Evolutionary conservation across 64 coral and sea anemone species (phyloP).

Genomic region (Stichodactyla helianthus): DNA sequence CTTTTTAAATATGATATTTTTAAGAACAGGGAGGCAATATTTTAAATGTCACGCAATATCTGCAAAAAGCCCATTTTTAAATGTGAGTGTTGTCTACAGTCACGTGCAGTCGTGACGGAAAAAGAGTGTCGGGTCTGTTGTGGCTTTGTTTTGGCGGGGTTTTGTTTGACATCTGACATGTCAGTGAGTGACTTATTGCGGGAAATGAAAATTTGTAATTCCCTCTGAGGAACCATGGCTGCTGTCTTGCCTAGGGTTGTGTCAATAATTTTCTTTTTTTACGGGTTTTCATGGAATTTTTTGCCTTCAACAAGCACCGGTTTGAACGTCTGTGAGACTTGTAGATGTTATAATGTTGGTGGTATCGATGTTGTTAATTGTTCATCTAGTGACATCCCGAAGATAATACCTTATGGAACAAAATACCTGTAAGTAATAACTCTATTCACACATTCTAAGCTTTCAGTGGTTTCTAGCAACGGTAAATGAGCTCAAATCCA

Average conservation of each 20-base stretch:
- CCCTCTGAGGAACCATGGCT: neutral
- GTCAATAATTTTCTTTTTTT: neutral
- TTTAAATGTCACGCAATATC: too few species aligned
- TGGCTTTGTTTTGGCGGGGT: conserved; percentile 1
- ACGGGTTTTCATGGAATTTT: neutral
- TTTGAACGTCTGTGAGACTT: neutral
- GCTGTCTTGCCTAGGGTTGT: neutral
- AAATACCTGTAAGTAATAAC: conserved; percentile 4
- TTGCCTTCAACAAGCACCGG: neutral
- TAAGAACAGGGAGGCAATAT: neutral
- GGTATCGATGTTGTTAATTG: neutral
- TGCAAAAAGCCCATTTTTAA: too few species aligned
- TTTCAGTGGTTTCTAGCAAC: neutral
- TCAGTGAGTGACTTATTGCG: conserved; percentile 13
- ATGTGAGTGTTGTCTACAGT: neutral
- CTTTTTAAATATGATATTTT: too few species aligned
- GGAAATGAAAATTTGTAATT: neutral
- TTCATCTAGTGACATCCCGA: neutral
- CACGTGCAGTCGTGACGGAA: neutral
- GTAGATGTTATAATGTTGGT: neutral
- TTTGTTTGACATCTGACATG: neutral
- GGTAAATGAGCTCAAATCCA: neutral
- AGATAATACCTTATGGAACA: conserved; percentile 9
- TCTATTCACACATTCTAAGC: neutral
- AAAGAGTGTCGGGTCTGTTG: neutral